Conservation (phyloP, 2,888 invertebrate species). For the Ophion costatus region DNA sequence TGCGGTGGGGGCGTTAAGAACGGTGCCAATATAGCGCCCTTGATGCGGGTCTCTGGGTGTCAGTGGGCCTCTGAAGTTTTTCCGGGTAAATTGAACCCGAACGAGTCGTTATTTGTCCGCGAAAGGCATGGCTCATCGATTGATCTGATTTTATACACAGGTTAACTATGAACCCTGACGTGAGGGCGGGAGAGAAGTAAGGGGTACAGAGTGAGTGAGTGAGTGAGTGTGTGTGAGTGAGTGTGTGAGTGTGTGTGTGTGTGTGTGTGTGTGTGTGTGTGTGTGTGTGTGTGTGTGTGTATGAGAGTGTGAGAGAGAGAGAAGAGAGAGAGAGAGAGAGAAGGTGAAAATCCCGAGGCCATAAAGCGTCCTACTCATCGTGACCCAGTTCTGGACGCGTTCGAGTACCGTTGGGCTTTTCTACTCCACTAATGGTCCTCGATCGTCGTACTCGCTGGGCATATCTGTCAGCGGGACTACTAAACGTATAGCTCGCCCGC, state of each 20-base stretch:
- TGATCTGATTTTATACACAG: neutral
- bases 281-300: too few relatives aligned
- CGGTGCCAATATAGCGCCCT: neutral
- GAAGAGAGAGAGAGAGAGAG: neutral
- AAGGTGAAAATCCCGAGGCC: conserved; percentile 47
- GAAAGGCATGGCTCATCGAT: conserved; percentile 35
- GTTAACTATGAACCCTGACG: conserved; percentile 12
- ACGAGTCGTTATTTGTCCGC: conserved; percentile 38
- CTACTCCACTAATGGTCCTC: conserved; percentile 34
- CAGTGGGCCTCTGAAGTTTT: neutral
- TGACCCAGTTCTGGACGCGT: conserved; percentile 62
- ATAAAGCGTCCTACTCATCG: conserved; percentile 68
- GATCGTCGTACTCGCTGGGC: conserved; percentile 25
- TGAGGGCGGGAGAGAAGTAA: conserved; percentile 8
- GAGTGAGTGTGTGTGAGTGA: too few relatives aligned
- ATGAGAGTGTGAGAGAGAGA: too few relatives aligned
- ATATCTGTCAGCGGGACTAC: conserved; percentile 18
- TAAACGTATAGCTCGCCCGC: conserved; percentile 10
- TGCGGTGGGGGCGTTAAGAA: neutral
- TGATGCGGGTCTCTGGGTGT: neutral
- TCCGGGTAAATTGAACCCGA: conserved; percentile 7
- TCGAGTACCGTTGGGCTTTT: conserved; percentile 62
- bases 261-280: too few relatives aligned
- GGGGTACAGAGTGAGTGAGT: neutral
- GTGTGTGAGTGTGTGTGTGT: too few relatives aligned